Evolutionary conservation across 2,888 invertebrate genomes (phyloP).

Genomic region (Latrodectus elegans): DNA sequence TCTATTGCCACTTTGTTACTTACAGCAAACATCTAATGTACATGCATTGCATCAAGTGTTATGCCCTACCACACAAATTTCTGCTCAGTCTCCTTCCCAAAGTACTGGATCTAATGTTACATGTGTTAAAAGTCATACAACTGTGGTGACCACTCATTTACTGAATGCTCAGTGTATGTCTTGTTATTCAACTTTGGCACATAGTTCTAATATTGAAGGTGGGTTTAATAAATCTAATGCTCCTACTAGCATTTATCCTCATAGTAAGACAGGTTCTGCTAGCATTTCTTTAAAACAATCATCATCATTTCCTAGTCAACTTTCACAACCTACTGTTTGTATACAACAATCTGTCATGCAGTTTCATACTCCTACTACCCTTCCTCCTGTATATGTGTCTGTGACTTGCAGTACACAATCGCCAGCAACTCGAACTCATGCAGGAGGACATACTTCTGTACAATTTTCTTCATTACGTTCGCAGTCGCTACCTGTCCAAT

Average conservation of each 20-base stretch:
- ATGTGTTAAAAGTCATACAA: constrained; percentile 50
- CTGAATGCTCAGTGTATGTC: constrained; percentile 58
- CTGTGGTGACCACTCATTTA: constrained; percentile 49
- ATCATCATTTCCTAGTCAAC: constrained; percentile 58
- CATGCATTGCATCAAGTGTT: constrained; percentile 54
- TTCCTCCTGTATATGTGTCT: constrained; percentile 68
- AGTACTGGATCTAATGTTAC: constrained; percentile 43
- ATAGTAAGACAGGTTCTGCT: constrained; percentile 50
- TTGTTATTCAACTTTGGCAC: constrained; percentile 57
- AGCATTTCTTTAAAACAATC: constrained; percentile 31
- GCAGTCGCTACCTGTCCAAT: constrained; percentile 62
- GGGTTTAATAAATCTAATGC: constrained; percentile 31
- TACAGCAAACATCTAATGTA: constrained; percentile 62
- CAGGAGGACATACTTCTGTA: constrained; percentile 60
- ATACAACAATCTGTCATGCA: constrained; percentile 62
- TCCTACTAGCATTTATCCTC: constrained; percentile 62
- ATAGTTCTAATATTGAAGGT: constrained; percentile 56
- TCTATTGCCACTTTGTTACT: constrained; percentile 66
- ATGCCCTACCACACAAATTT: constrained; percentile 42
- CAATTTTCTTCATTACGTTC: constrained; percentile 65
- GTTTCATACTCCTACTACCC: constrained; percentile 45
- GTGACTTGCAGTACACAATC: constrained; percentile 63
- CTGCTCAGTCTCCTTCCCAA: constrained; percentile 39
- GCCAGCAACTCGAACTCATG: constrained; percentile 64
- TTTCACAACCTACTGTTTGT: constrained; percentile 56